Conservation (phyloP, 2,888 invertebrate species). For the Scaptomyza polygonia region DNA sequence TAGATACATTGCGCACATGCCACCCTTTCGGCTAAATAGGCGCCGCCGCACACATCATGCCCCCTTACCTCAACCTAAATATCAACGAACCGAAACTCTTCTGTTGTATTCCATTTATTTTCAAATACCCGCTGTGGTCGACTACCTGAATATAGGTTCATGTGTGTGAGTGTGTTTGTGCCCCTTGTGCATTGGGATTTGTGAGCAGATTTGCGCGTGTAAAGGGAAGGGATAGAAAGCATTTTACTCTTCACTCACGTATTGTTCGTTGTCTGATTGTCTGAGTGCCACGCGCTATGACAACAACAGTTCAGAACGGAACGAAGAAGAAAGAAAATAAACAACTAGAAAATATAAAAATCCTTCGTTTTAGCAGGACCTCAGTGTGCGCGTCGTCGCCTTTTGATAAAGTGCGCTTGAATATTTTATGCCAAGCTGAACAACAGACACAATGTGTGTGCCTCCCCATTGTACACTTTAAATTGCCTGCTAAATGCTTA, state of each 20-base stretch:
- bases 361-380: slow-evolving; percentile 40
- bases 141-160: slow-evolving; percentile 36
- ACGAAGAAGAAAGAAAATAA: background rate
- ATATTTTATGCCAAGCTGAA: slow-evolving; percentile 53
- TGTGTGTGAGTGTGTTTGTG: background rate
- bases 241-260: slow-evolving; percentile 23
- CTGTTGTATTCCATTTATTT: slow-evolving; percentile 38
- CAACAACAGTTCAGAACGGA: slow-evolving; percentile 3
- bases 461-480: slow-evolving; percentile 48
- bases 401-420: slow-evolving; percentile 67
- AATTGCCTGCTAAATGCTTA: slow-evolving; percentile 61
- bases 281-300: slow-evolving; percentile 54
- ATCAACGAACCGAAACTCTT: slow-evolving; percentile 12
- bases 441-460: slow-evolving; percentile 42
- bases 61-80: slow-evolving; percentile 20
- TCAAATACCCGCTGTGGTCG: slow-evolving; percentile 44
- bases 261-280: slow-evolving; percentile 38
- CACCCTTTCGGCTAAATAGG: slow-evolving; percentile 23
- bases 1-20: background rate
- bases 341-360: slow-evolving; percentile 12
- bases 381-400: slow-evolving; percentile 63
- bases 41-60: slow-evolving; percentile 35
- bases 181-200: slow-evolving; percentile 41
- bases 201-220: slow-evolving; percentile 48
- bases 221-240: slow-evolving; percentile 19